Evolutionary conservation across 2,797 vertebrate species (phyloP).

Genomic region (Numenius phaeopus): DNA sequence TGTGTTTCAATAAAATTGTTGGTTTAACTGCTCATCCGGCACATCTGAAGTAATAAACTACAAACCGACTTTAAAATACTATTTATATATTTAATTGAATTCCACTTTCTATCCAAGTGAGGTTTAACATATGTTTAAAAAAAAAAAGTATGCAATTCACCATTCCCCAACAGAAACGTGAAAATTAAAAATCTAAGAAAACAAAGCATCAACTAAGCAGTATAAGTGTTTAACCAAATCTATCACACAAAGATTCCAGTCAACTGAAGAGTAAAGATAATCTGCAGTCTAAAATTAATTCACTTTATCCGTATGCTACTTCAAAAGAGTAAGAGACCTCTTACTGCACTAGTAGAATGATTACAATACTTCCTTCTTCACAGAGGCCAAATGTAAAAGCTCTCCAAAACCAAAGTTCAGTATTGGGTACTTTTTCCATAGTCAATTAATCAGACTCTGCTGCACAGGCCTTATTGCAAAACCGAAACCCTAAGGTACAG

Average conservation of each 20-base stretch:
- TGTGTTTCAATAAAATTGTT: not conserved
- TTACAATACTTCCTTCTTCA: not conserved
- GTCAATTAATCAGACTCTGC: not conserved
- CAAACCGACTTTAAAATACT: not conserved
- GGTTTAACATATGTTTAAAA: not conserved
- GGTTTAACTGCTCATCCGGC: not conserved
- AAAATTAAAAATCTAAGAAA: not conserved
- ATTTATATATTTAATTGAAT: not conserved
- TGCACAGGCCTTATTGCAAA: not conserved
- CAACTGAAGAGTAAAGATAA: not conserved
- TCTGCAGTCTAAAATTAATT: not conserved
- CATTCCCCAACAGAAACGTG: not conserved
- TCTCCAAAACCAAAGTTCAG: not conserved
- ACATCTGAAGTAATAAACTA: not conserved
- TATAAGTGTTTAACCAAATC: not conserved
- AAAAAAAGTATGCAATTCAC: not conserved
- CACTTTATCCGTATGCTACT: not conserved
- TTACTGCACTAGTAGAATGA: not conserved
- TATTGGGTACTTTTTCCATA: not conserved
- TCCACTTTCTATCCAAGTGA: not conserved
- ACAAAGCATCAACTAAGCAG: not conserved
- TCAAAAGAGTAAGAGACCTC: not conserved
- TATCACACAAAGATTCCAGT: not conserved
- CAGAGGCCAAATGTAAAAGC: not conserved
- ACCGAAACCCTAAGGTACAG: not conserved